Evolutionary conservation across 1,140 invertebrate species (phyloP), one percentile per base, ranked within the genome.

Genomic region (Caenorhabditis latens): DNA sequence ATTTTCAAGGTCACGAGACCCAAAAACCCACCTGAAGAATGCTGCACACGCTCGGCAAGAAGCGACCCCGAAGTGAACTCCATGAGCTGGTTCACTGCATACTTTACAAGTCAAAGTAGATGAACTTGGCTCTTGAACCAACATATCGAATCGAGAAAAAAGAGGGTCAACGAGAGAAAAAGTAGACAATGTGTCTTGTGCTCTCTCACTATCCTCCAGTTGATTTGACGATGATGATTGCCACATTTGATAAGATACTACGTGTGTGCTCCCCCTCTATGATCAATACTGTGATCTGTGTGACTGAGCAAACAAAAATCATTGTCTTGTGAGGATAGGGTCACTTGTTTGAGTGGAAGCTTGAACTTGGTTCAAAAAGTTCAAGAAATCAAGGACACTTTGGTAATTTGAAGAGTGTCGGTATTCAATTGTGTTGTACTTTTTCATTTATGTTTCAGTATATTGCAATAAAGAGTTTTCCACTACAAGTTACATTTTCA

Each of bases 241-340:
- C 19, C 71, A 21, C 71, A 79, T 79, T 79, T 79, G 71, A 79
- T 79, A 79, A 79, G 71, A 79, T 79, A 50, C 71, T 53, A 50
- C 40, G 43, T 2, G 32, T 7, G 40, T 79, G 71, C 71, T 53
- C 71, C 50, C 32, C 50, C 16, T 16, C 46, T 79, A 19, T 79
- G 71, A 79, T 79, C 71, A 50, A 79, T 79, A 79, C 46, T 79
- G 71, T 50, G 71, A 79, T 79, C 71, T 48, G 46, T 79, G 71
- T 79, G 71, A 79, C 71, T 11, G 71, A 50, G 71, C 46, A 53
- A 79, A 79, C 21, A 79, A 24, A 9, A 79, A 50, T 53, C 19
- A 53, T 79, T 79, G 71, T 50, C 46, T 43, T 11, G 67, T 71
- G 61, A 32, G 24, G 21, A 71, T 43, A 14, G 71, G 32, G 43